Evolutionary conservation across 2,113 vertebrate genomes (phyloP), one percentile per base, ranked within the genome.

Genomic region (Cacatua alba): DNA sequence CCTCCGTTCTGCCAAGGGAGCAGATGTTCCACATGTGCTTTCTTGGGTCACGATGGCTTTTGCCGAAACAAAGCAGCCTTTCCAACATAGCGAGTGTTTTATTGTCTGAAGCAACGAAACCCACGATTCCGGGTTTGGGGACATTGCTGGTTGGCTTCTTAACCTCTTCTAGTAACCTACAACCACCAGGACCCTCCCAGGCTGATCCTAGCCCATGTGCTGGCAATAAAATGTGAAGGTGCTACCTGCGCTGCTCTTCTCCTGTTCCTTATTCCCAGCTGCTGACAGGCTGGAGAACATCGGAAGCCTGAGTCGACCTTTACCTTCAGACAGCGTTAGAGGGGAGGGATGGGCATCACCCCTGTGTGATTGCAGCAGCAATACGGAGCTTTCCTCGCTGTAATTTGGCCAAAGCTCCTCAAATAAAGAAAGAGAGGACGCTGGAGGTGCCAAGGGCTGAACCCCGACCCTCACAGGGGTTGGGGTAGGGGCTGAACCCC

Each of bases 381-480:
- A 6, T 2, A 2, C 1, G 4, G 51, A 7, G 11, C 5, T 31
- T 28, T 13, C 24, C 17, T 39, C 4, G 3, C 49, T 21, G 20
- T 8, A 7, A 4, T 57, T 51, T 10, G 28, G 17, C 33, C 23
- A 62, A 29, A 49, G 5, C 23, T 14, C 11, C 28, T n/a, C 33
- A 7, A 10, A 59, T 35, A 24, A 35, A n/a, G 57, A 23, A 23
- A 7, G 52, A 17, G 28, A 53, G 25, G 59, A 25, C 37, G 59
- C n/a, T 25, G 44, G 20, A 26, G 17, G 13, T 21, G 37, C 37
- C 13, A 3, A 25, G 62, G 33, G 26, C 21, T 15, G 60, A 65
- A 9, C 23, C n/a, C 17, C 1, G 1, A 6, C 37, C n/a, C 31
- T 35, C 1, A 0, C 3, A 20, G 21, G 11, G 23, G 17, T 28